Conservation (phyloP, 2,888 invertebrate species). For the Automeris io region DNA sequence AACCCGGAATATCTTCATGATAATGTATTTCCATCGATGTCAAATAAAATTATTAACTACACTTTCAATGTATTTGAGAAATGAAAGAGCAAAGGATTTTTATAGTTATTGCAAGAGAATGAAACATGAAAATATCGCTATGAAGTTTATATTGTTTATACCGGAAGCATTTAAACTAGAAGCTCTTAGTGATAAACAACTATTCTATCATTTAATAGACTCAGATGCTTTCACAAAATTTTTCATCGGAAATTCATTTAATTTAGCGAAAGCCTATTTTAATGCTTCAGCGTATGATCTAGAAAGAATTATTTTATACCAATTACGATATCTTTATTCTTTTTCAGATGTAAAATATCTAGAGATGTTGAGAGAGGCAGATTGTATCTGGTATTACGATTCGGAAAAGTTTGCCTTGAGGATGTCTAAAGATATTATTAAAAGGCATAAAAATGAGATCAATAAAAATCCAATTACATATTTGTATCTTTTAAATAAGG, state of each 20-base stretch:
- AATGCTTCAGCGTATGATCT: not conserved
- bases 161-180: constrained; percentile 2
- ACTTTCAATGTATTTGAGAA: constrained; percentile 29
- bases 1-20: constrained; percentile 37
- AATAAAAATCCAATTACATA: constrained; percentile 32
- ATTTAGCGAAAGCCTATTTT: constrained; percentile 14
- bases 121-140: constrained; percentile 23
- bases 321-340: constrained; percentile 16
- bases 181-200: not conserved
- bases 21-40: constrained; percentile 48
- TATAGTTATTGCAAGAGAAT: constrained; percentile 34
- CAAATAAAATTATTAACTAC: constrained; percentile 34
- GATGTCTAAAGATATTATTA: constrained; percentile 33
- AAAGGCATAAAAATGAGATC: constrained; percentile 39
- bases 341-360: constrained; percentile 33
- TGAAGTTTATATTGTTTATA: constrained; percentile 18
- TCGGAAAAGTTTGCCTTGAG: constrained; percentile 24
- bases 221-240: constrained; percentile 1
- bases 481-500: constrained; percentile 25
- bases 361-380: constrained; percentile 34
- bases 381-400: not conserved
- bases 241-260: constrained; percentile 32
- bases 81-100: constrained; percentile 33
- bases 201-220: not conserved
- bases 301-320: not conserved